Conservation (phyloP, 2,888 invertebrate species). For the Athrips mouffetella region DNA sequence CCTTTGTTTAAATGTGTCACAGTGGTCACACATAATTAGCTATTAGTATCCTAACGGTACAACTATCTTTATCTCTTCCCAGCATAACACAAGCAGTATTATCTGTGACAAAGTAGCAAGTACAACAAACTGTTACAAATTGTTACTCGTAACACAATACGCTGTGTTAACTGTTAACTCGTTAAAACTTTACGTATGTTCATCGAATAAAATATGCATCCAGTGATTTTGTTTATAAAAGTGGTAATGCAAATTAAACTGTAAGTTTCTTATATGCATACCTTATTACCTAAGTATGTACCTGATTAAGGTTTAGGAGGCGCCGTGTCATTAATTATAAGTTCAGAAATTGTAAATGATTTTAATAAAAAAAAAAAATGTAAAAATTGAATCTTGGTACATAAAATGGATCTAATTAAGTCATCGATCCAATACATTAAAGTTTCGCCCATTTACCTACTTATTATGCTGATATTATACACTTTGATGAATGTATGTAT, state of each 20-base stretch:
- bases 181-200: slow-evolving; percentile 44
- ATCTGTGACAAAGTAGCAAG: slow-evolving; percentile 23
- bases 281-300: no score
- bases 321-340: no score
- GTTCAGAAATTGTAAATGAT: no score
- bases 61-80: neutral
- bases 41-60: neutral
- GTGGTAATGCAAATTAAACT: neutral
- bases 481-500: no score
- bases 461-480: no score
- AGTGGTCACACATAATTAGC: neutral
- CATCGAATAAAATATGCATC: slow-evolving; percentile 24
- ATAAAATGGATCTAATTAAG: no score
- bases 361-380: no score
- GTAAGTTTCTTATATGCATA: neutral
- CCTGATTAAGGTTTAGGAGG: no score
- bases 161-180: slow-evolving; percentile 45
- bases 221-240: neutral
- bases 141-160: slow-evolving; percentile 28
- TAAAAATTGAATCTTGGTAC: no score
- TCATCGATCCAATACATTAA: no score
- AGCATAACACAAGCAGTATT: neutral
- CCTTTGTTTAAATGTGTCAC: no score
- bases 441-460: no score
- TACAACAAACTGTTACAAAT: slow-evolving; percentile 29